Base-by-base conservation (phyloP, 2,113 vertebrate genomes). In the Lynx canadensis region DNA sequence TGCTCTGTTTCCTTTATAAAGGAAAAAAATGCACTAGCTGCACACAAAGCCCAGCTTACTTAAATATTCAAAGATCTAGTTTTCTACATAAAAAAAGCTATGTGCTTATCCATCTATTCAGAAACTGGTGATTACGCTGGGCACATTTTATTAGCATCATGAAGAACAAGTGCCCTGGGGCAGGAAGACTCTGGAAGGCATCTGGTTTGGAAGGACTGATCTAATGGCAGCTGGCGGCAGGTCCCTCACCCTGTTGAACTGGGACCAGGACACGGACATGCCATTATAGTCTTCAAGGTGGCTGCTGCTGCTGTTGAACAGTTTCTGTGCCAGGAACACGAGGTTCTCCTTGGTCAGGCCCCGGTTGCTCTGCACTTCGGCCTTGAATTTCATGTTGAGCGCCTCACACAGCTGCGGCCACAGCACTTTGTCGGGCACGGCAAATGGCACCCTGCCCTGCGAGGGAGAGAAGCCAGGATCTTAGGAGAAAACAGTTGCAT, bases 301-400 rank as follows among this genome's bases (percentile, higher is more conserved):
- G 98, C 98, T 97, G 98, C 99, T 99, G 98, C 98, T 99, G 99
- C 98, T 99, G 98, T 99, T 99, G 98, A 99, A 99, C 55, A 99
- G 99, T 65, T 99, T 99, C 98, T 99, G 99, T 0, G 99, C 99
- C 97, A 99, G 98, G 98, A 99, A 99, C 95, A 99, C 99, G 95
- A 99, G 98, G 98, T 99, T 99, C 97, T 99, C 99, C 98, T 99
- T 99, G 11, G 99, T 99, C 97, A 99, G 98, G 94, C 99, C 99
- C 0, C 99, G 99, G 98, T 98, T 99, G 97, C 99, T 99, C 98
- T 99, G 99, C 95, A 99, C 99, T 96, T 99, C 99, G 0, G 99
- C 99, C 98, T 99, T 99, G 99, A 99, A 99, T 97, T 99, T 99
- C 99, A 99, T 99, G 98, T 99, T 99, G 98, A 99, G 99, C 0